These are phyloP conservation scores for Gymnothorax javanicus DNA, from an alignment of 2,797 vertebrate genomes.

Conservation along the genomic window DNA sequence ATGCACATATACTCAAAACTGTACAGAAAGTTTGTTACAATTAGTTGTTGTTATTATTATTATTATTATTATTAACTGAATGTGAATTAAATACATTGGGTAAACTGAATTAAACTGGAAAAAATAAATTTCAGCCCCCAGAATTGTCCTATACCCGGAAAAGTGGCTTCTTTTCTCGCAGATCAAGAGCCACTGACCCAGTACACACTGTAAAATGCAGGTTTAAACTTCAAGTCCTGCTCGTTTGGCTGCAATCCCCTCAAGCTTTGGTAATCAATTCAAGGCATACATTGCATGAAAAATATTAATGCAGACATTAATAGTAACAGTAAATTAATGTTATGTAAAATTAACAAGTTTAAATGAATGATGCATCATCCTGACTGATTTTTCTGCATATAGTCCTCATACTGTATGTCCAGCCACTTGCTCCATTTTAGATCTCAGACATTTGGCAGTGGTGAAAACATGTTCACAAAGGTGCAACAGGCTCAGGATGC, in stretches of 20 bases:
- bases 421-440: background rate
- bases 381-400: background rate
- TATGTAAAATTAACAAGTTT: too few species aligned
- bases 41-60: too few species aligned
- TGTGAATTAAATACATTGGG: background rate
- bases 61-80: background rate
- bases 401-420: background rate
- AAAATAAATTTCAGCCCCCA: background rate
- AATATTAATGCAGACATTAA: background rate
- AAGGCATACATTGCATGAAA: background rate
- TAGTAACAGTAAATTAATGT: too few species aligned
- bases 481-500: conserved; percentile 56
- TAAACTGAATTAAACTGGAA: background rate
- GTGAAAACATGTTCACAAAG: conserved; percentile 28
- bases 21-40: too few species aligned
- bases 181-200: background rate
- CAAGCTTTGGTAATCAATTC: background rate
- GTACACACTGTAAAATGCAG: background rate
- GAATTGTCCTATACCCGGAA: background rate
- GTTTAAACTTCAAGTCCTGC: background rate
- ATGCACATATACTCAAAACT: background rate
- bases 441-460: background rate
- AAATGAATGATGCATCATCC: background rate
- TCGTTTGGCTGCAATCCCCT: background rate
- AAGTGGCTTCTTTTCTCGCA: background rate